Evolutionary conservation across 2,113 vertebrate genomes (phyloP).

Genomic region (Pseudonaja textilis): DNA sequence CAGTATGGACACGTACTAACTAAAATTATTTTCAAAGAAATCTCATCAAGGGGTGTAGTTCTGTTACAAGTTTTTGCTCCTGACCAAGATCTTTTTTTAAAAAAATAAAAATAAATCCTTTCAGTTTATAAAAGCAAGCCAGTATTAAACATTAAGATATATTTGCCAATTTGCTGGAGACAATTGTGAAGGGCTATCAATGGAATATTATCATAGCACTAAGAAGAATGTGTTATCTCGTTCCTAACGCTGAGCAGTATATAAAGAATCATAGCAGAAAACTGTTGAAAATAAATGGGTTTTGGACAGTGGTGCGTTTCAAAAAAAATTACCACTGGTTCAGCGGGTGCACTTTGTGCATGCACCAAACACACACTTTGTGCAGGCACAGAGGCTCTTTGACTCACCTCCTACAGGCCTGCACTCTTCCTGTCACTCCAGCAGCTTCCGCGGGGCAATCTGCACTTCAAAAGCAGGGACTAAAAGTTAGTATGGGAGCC

Average conservation of each 20-base stretch:
- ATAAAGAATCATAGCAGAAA: constrained; percentile 57
- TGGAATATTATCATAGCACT: constrained; percentile 59
- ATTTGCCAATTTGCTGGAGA: constrained; percentile 54
- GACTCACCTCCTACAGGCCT: too few relatives aligned
- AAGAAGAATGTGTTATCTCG: constrained; percentile 59
- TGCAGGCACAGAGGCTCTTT: too few relatives aligned
- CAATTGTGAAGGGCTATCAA: constrained; percentile 59
- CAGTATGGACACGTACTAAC: constrained; percentile 40
- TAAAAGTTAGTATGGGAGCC: too few relatives aligned
- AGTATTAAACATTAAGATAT: constrained; percentile 57
- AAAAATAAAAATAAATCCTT: neutral
- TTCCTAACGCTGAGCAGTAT: constrained; percentile 48
- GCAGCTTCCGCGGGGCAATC: too few relatives aligned
- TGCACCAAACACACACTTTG: too few relatives aligned
- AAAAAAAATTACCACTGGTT: too few relatives aligned
- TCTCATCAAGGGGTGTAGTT: constrained; percentile 39
- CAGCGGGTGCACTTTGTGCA: too few relatives aligned
- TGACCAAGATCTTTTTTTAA: constrained; percentile 43
- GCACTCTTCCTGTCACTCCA: too few relatives aligned
- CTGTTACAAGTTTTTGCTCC: constrained; percentile 21
- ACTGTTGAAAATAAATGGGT: constrained; percentile 25
- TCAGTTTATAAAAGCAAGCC: constrained; percentile 34
- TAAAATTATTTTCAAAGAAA: constrained; percentile 61
- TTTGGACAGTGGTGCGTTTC: neutral
- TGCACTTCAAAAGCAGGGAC: too few relatives aligned